Conservation (phyloP, 2,888 invertebrate species). For the Dicycla oo region DNA sequence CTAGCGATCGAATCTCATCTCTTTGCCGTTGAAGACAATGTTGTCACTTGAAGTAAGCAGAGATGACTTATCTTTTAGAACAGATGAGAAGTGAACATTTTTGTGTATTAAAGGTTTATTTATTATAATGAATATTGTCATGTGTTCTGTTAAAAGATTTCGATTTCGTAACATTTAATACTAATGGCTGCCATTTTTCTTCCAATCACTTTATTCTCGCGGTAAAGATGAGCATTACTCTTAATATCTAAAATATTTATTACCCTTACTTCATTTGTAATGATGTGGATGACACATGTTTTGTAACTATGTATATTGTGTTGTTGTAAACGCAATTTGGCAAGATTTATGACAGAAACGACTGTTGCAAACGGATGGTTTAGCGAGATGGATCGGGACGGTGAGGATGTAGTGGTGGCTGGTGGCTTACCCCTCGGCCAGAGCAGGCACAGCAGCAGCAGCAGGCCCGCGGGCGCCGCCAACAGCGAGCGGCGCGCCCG, state of each 20-base stretch:
- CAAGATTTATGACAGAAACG: slow-evolving; percentile 9
- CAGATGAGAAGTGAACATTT: background rate
- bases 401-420: background rate
- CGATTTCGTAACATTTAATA: background rate
- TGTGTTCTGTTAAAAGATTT: slow-evolving; percentile 14
- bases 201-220: background rate
- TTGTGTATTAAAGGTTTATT: slow-evolving; percentile 16
- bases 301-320: slow-evolving; percentile 24
- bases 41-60: slow-evolving; percentile 37
- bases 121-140: slow-evolving; percentile 1
- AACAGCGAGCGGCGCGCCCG: slow-evolving; percentile 89
- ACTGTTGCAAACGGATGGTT: background rate
- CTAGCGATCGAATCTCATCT: slow-evolving; percentile 48
- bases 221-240: background rate
- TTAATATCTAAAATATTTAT: background rate
- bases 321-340: slow-evolving; percentile 24
- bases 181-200: slow-evolving; percentile 42
- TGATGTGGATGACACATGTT: slow-evolving; percentile 8
- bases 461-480: slow-evolving; percentile 90
- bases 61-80: slow-evolving; percentile 18
- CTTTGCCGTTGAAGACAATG: slow-evolving; percentile 23
- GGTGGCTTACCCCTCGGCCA: slow-evolving; percentile 85
- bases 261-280: background rate
- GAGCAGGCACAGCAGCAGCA: slow-evolving; percentile 89
- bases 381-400: background rate